Evolutionary conservation across 1,140 invertebrate genomes (phyloP), one percentile per base, ranked within the genome.

Genomic region (Chrysopa pallens): DNA sequence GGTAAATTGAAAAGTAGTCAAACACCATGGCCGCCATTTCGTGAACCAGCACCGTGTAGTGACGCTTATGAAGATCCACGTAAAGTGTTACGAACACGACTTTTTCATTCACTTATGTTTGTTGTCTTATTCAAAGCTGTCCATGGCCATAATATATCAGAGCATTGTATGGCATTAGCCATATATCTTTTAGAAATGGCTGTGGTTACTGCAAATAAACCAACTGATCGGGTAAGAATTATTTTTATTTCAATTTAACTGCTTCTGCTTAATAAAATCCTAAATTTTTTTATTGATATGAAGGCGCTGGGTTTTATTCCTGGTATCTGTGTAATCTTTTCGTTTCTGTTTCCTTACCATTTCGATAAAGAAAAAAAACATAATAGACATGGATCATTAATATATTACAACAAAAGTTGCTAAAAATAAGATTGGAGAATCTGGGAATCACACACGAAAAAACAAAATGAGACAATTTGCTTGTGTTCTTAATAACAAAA

Each of bases 131-230:
- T 86, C 56, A 87, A 88, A 59, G 79, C 82, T 36, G 74, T 86
- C 29, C 76, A 81, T 51, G 74, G 73, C n/a, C 70, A 76, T 42
- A 71, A 71, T 44, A 68, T 86, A 11, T 78, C 83, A 8, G 89
- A 93, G 60, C 82, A 90, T 58, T 72, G 89, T 43, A 70, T 93
- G 47, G 83, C 87, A 41, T 59, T 94, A 23, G 71, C 83, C 40
- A 69, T 95, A 28, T 92, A 89, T 60, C 69, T 97, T 36, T 64
- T 95, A 23, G 85, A 91, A 60, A 74, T 91, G 62, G 77, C 84
- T 17, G 66, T 90, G 13, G 71, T 78, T 54, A 73, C 75, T 42
- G 74, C 69, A 44, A 67, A 73, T 43, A 57, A 72, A 46, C 63
- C 67, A 29, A 56, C 54, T n/a, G 29, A 12, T 33, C 8, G 31